These are phyloP conservation scores for Xyliphius kryptos DNA, from an alignment of 2,113 vertebrate species.

Conservation along the genomic window DNA sequence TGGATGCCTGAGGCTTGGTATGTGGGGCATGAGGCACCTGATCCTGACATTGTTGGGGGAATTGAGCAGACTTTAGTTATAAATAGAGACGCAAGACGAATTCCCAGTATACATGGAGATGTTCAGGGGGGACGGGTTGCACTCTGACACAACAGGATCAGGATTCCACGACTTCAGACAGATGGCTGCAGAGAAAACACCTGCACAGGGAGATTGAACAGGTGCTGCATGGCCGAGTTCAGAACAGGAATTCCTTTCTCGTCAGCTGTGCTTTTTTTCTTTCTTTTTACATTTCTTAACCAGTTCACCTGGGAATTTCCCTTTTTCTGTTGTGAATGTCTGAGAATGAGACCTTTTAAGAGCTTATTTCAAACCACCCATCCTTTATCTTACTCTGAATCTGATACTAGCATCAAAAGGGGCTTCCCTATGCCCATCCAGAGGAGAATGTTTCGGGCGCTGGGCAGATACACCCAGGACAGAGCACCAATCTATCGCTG, in stretches of 20 bases:
- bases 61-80: conserved; percentile 8
- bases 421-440: too few relatives aligned
- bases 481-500: too few relatives aligned
- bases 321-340: not conserved
- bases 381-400: too few relatives aligned
- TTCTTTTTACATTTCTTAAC: not conserved
- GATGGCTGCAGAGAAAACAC: not conserved
- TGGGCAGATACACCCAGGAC: too few relatives aligned
- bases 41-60: conserved; percentile 12
- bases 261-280: not conserved
- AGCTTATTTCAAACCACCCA: too few relatives aligned
- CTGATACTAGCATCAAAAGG: too few relatives aligned
- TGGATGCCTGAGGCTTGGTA: conserved; percentile 22
- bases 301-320: not conserved
- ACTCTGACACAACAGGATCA: not conserved
- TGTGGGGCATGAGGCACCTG: conserved; percentile 24
- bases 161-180: conserved; percentile 4
- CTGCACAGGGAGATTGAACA: conserved; percentile 4
- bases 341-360: not conserved
- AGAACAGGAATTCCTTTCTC: not conserved
- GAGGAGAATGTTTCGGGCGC: too few relatives aligned
- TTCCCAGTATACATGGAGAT: conserved; percentile 3
- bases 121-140: not conserved
- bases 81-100: conserved; percentile 6
- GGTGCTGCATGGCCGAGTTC: not conserved